Base-by-base conservation (phyloP, 2,888 invertebrate species). In the Machimus atricapillus region DNA sequence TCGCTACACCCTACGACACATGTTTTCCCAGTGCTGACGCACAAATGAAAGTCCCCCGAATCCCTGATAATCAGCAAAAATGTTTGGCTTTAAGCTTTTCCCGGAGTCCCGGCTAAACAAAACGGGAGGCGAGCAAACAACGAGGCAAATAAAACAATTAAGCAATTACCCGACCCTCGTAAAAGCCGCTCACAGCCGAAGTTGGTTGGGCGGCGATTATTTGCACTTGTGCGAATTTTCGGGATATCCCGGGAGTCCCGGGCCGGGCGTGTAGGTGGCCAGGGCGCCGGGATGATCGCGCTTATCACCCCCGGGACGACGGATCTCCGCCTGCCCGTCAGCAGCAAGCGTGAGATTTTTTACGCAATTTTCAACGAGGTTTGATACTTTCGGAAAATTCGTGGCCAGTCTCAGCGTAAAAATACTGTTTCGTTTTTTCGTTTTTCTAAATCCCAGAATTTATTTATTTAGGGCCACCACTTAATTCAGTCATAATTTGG, bases 111-210 rank as follows among this genome's bases (percentile, higher is more conserved):
- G n/a, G 40, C 27, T 16, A 27, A 52, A 56, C 23, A 23, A 66
- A 66, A n/a, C 23, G 52, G 34, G 76, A 78, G 9, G 52, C 19
- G 23, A 79, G 9, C 23, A 46, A 46, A 79, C 27, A 79, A 52
- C 27, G 46, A 27, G 52, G 79, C n/a, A 79, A 79, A 79, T 79
- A 79, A 79, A 79, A 79, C 79, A 79, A 79, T 79, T 79, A 79
- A 79, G 79, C 79, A 79, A 79, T 79, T 79, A 79, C 46, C 52
- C 79, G 46, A 27, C 31, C 79, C 79, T 52, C 52, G 43, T 16
- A 31, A 37, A 37, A 76, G 34, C 43, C 43, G 19, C 37, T 23
- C 46, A 34, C 23, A 52, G n/a, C 27, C 14, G 79, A 14, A 16
- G 52, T 14, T 46, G 46, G 52, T 14, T 46, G 46, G 14, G 34